Conservation (phyloP, 2,113 vertebrate species). For the Lynx canadensis region DNA sequence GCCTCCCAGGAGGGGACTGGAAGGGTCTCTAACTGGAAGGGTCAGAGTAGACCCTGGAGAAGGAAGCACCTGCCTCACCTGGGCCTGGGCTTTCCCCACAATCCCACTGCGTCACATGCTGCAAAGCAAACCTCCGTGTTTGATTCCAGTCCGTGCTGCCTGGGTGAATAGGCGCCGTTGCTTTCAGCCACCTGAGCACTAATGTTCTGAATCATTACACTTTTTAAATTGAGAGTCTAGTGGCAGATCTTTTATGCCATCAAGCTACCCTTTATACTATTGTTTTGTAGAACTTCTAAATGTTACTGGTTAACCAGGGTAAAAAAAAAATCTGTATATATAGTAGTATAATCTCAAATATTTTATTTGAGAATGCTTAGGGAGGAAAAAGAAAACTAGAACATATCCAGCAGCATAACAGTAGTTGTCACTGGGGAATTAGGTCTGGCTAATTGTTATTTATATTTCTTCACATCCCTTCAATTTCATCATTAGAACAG, state of each 20-base stretch:
- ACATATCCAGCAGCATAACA: neutral
- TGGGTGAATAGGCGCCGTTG: neutral
- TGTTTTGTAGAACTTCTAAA: neutral
- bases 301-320: neutral
- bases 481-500: slow-evolving; percentile 2
- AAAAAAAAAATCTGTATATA: neutral
- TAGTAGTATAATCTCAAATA: neutral
- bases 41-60: neutral
- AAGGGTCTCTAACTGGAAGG: neutral
- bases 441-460: neutral
- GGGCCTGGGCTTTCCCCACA: rapidly evolving
- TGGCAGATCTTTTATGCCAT: neutral
- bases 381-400: neutral
- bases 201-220: neutral
- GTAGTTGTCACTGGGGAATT: neutral
- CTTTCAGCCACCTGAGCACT: neutral
- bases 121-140: rapidly evolving
- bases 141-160: neutral
- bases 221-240: neutral
- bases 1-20: neutral
- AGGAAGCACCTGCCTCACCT: neutral
- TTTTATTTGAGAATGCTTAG: neutral
- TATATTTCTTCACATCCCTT: neutral
- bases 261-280: neutral
- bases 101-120: too few relatives aligned